Percentiles rank a stretch among this genome's conserved stretches.
Conservation (phyloP, 37 sponge, comb jelly and placozoan species). For the Hormiphora californensis region DNA sequence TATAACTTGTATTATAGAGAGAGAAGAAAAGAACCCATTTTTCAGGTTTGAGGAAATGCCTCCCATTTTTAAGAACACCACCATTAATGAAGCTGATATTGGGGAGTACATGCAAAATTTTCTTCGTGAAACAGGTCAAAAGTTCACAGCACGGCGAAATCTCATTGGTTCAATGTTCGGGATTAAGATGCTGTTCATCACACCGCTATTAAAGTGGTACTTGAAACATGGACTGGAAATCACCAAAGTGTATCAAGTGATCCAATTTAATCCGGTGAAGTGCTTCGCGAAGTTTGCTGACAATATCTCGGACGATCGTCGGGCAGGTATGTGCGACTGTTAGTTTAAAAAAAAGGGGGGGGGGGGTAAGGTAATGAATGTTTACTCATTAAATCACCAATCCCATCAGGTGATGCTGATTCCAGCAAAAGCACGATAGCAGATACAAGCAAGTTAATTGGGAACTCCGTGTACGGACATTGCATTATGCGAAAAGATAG, state of each 20-base stretch:
- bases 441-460: background rate
- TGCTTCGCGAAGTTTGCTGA: background rate
- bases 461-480: background rate
- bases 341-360: background rate
- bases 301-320: background rate
- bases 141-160: background rate
- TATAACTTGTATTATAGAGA: too few species aligned
- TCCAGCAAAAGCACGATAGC: background rate
- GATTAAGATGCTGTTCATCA: background rate
- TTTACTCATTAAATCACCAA: background rate
- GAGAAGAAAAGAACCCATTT: too few species aligned
- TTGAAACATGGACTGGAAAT: background rate
- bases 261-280: background rate
- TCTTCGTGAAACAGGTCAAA: background rate
- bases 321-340: background rate
- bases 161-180: constrained; percentile 21
- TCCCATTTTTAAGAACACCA: background rate
- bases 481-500: background rate
- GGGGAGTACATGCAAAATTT: background rate
- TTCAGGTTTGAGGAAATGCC: constrained; percentile 1
- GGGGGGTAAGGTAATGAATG: background rate
- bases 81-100: background rate
- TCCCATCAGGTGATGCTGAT: background rate
- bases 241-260: background rate
- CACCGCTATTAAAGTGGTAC: background rate